A percentile compares a stretch with the other conserved stretches of the same genome.
Evolutionary conservation across 2,113 vertebrate species (phyloP).

Genomic region (Acinonyx jubatus): DNA sequence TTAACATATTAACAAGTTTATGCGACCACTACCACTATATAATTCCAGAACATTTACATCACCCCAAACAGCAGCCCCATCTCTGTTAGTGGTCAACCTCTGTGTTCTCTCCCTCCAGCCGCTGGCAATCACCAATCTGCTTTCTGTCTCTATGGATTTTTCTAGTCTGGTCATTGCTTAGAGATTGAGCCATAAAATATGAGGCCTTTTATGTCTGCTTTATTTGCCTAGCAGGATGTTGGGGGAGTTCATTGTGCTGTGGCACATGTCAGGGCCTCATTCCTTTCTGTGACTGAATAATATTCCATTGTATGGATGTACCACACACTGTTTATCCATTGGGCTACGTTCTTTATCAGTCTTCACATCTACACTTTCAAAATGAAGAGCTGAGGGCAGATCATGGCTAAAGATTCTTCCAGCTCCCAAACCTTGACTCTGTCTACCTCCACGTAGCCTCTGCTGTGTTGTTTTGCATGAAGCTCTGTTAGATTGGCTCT

Average conservation of each 20-base stretch:
- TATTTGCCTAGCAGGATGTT: neutral
- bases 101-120: rapidly evolving
- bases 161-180: neutral
- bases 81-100: neutral
- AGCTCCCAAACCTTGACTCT: neutral
- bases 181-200: neutral
- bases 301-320: neutral
- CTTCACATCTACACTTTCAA: neutral
- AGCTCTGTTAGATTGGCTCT: neutral
- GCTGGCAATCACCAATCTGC: neutral
- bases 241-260: neutral
- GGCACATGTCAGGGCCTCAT: too few species aligned
- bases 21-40: neutral
- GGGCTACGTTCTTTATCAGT: neutral
- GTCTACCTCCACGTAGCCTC: neutral
- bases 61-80: neutral
- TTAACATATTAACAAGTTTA: neutral
- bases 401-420: neutral
- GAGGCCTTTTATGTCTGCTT: neutral
- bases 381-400: neutral
- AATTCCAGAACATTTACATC: neutral
- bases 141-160: neutral
- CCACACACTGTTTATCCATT: neutral
- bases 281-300: neutral
- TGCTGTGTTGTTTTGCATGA: neutral